phyloP scores from a whole-genome alignment of 2,113 vertebrate genomes.

The Hyla sarda region DNA sequence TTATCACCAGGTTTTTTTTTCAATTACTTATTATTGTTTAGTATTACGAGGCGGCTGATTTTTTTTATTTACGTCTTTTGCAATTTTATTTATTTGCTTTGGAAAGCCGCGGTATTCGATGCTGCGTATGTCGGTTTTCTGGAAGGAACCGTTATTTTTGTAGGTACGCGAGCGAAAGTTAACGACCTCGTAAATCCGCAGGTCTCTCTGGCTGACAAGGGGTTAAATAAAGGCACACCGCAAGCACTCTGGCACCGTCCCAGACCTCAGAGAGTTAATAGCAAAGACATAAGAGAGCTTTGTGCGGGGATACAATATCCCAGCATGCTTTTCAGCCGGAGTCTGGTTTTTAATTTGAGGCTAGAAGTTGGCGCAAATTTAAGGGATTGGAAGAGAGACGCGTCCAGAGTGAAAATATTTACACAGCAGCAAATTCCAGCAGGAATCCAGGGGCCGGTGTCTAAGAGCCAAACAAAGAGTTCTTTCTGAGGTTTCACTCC shows the following conservation, averaged over 20 bases:
- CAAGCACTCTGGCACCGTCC: conserved; percentile 21
- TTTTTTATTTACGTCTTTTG: neutral
- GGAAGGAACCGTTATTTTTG: neutral
- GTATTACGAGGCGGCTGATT: neutral
- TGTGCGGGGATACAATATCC: conserved; percentile 57
- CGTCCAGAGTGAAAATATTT: conserved; percentile 60
- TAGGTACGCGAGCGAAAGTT: neutral
- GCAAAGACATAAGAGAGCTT: conserved; percentile 58
- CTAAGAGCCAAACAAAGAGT: conserved; percentile 56
- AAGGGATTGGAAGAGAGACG: conserved; percentile 59
- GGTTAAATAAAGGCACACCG: conserved; percentile 15
- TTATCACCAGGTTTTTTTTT: neutral
- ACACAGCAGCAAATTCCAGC: conserved; percentile 60
- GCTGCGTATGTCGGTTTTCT: no score
- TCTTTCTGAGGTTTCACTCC: conserved; percentile 54
- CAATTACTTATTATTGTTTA: neutral
- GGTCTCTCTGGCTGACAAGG: neutral
- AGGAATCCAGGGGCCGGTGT: conserved; percentile 57
- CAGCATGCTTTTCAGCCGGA: conserved; percentile 54
- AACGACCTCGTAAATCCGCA: neutral
- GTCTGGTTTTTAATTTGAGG: conserved; percentile 60
- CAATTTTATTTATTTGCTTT: neutral
- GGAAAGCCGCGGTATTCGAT: neutral
- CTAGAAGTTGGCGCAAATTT: conserved; percentile 58
- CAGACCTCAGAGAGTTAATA: conserved; percentile 60